phyloP scores from a whole-genome alignment of 2,113 vertebrate species.

The Piprites chloris region DNA sequence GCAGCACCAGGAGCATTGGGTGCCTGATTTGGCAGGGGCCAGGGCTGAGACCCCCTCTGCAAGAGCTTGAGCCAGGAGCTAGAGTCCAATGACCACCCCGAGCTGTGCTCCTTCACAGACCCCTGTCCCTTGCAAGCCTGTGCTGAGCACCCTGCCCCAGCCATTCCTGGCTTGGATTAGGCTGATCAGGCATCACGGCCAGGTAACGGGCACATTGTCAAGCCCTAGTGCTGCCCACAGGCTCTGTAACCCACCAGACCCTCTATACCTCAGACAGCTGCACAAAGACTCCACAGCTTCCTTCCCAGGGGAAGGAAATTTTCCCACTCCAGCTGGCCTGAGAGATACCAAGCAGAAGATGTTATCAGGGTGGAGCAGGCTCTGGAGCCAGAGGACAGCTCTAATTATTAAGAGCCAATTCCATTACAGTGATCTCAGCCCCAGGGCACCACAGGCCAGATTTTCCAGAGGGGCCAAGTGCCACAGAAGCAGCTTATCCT shows the following conservation, averaged over 20 bases:
- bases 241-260: neutral
- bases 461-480: neutral
- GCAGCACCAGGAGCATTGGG: neutral
- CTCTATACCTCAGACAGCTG: neutral
- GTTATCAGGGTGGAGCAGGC: neutral
- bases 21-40: fast-evolving
- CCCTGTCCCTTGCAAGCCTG: neutral
- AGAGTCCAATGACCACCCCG: too few relatives aligned
- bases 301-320: neutral
- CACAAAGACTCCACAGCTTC: neutral
- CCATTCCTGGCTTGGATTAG: fast-evolving
- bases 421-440: slow-evolving; percentile 18
- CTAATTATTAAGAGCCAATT: slow-evolving; percentile 1
- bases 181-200: fast-evolving
- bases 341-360: neutral
- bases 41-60: neutral
- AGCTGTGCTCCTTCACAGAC: fast-evolving
- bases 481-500: neutral
- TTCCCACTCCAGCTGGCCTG: neutral
- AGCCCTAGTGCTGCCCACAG: neutral
- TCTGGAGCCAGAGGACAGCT: neutral
- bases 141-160: neutral
- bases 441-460: neutral
- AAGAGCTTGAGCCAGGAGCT: neutral
- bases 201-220: fast-evolving